Percentiles rank a stretch among this genome's conserved stretches.
These are phyloP conservation scores for Diarsia dahlii DNA, from an alignment of 2,888 invertebrate species.

Conservation along the genomic window DNA sequence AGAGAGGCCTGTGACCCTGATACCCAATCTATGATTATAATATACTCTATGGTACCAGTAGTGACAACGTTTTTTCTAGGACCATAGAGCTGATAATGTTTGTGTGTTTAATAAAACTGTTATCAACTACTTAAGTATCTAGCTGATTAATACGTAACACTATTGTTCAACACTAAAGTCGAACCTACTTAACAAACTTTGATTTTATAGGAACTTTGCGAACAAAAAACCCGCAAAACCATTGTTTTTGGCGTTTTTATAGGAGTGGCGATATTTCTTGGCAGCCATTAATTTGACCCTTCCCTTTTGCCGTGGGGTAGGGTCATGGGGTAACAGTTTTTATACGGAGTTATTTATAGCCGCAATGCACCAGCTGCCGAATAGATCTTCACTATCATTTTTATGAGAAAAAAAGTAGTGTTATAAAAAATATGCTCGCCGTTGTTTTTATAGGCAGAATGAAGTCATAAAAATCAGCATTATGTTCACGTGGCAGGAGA, in stretches of 20 bases:
- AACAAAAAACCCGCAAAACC: slow-evolving; percentile 24
- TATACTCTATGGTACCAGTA: neutral
- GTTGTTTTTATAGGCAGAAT: slow-evolving; percentile 6
- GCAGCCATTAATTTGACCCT: slow-evolving; percentile 58
- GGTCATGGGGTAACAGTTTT: slow-evolving; percentile 41
- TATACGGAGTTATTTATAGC: slow-evolving; percentile 52
- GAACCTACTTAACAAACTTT: neutral
- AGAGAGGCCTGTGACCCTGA: neutral
- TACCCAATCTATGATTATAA: neutral
- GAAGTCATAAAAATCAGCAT: neutral
- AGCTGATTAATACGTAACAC: too few species aligned
- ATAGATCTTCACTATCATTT: slow-evolving; percentile 40
- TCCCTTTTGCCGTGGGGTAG: slow-evolving; percentile 22
- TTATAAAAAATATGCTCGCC: neutral
- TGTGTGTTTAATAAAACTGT: neutral
- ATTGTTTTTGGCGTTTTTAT: slow-evolving; percentile 51
- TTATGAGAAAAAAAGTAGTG: slow-evolving; percentile 23
- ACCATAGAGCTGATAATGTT: neutral
- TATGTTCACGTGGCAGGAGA: neutral
- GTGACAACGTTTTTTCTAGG: neutral
- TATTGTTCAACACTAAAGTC: neutral
- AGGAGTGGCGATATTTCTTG: slow-evolving; percentile 50
- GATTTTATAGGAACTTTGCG: neutral
- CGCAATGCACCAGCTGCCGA: slow-evolving; percentile 42
- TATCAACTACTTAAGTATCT: neutral